These are phyloP conservation scores for Cremastinae sp. DNA, from an alignment of 2,888 invertebrate genomes.

Conservation along the genomic window DNA sequence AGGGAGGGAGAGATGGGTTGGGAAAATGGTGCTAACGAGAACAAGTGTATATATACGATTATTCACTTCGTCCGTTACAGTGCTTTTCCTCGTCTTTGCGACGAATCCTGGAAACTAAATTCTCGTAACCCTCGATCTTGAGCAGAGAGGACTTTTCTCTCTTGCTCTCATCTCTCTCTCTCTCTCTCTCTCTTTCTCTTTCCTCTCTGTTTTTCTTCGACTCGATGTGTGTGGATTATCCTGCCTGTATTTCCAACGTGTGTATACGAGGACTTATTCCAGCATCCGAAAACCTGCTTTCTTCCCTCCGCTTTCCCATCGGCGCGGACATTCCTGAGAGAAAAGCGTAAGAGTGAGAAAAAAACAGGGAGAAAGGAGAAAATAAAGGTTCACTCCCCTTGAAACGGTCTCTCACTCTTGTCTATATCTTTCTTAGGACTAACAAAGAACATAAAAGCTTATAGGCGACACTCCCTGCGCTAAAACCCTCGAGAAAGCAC, in stretches of 20 bases:
- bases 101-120: slow-evolving; percentile 19
- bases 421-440: slow-evolving; percentile 39
- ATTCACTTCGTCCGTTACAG: slow-evolving; percentile 46
- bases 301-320: slow-evolving; percentile 5
- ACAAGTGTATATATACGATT: slow-evolving; percentile 28
- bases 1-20: too few species aligned
- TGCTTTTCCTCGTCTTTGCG: neutral
- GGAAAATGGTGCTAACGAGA: slow-evolving; percentile 53
- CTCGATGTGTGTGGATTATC: slow-evolving; percentile 25
- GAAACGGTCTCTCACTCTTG: slow-evolving; percentile 39
- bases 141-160: slow-evolving; percentile 12
- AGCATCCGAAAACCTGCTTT: slow-evolving; percentile 26
- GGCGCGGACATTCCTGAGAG: too few species aligned
- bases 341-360: too few species aligned
- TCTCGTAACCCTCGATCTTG: slow-evolving; percentile 15
- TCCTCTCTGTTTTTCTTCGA: too few species aligned
- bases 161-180: too few species aligned
- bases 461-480: slow-evolving; percentile 25
- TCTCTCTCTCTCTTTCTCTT: too few species aligned
- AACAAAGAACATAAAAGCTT: slow-evolving; percentile 55
- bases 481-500: slow-evolving; percentile 55
- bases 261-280: slow-evolving; percentile 36
- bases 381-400: slow-evolving; percentile 11
- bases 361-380: too few species aligned
- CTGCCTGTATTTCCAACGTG: neutral